A percentile compares a stretch with the other conserved stretches of the same genome.
Conservation (phyloP, 2,797 vertebrate genomes). For the Hydrolagus colliei region DNA sequence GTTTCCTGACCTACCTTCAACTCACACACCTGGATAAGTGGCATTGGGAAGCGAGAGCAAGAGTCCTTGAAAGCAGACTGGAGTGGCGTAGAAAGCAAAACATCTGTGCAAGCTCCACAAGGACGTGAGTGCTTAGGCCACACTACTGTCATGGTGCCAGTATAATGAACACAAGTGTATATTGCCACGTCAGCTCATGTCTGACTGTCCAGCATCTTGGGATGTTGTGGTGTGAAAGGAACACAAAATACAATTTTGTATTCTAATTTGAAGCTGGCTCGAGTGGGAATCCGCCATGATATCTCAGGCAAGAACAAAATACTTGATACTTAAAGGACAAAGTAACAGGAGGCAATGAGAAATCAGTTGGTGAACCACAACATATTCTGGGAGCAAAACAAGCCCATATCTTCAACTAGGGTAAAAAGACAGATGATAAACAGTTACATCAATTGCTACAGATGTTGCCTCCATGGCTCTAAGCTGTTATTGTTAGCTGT, state of each 20-base stretch:
- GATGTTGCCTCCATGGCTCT: not conserved
- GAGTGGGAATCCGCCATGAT: not conserved
- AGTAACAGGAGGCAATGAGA: not conserved
- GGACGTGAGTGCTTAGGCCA: not conserved
- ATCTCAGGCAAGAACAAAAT: not conserved
- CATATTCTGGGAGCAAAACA: not conserved
- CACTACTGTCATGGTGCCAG: not conserved
- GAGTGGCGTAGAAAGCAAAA: not conserved
- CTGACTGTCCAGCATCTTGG: no score
- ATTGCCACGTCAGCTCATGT: no score
- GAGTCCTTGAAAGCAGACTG: not conserved
- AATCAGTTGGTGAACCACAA: conserved; percentile 1
- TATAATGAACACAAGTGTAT: not conserved
- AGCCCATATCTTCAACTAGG: not conserved
- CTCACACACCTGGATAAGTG: not conserved
- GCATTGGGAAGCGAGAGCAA: not conserved
- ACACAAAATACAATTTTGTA: not conserved
- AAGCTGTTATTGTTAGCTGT: not conserved
- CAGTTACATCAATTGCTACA: not conserved
- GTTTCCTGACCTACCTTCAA: not conserved
- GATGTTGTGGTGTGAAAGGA: no score
- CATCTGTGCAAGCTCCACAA: not conserved
- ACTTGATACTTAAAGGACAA: not conserved
- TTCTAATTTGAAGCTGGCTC: not conserved
- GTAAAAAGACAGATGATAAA: not conserved